These are phyloP conservation scores for Ernsta delagoae DNA, from an alignment of 2,888 invertebrate species.

Conservation along the genomic window DNA sequence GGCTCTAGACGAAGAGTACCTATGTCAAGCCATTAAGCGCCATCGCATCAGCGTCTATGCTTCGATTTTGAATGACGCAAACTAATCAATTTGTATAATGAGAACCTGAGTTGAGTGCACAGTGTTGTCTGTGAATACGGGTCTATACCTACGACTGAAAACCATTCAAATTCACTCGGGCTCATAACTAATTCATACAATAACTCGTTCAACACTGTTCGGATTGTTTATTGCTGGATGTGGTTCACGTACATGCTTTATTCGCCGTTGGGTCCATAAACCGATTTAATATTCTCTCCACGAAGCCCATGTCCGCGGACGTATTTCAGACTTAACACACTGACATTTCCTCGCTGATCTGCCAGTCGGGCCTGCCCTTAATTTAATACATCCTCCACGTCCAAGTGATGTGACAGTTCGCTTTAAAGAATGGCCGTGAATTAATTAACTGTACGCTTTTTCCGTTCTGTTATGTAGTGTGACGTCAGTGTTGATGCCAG, in stretches of 20 bases:
- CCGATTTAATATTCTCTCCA: constrained; percentile 47
- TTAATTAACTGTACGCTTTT: constrained; percentile 16
- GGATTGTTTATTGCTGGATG: constrained; percentile 35
- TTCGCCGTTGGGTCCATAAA: constrained; percentile 40
- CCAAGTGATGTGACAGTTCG: constrained; percentile 38
- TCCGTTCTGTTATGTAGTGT: not conserved
- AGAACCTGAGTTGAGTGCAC: too few species aligned
- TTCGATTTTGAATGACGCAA: too few species aligned
- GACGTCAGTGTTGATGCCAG: too few species aligned
- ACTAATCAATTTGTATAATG: too few species aligned
- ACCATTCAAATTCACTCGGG: constrained; percentile 26
- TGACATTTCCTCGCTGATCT: constrained; percentile 64
- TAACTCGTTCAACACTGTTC: constrained; percentile 36
- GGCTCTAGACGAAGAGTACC: too few species aligned
- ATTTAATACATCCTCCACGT: constrained; percentile 58
- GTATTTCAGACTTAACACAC: constrained; percentile 47
- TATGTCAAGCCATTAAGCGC: too few species aligned
- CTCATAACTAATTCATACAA: constrained; percentile 36
- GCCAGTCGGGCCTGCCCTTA: constrained; percentile 46
- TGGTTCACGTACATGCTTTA: constrained; percentile 36
- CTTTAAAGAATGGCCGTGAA: constrained; percentile 24
- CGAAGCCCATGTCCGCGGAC: constrained; percentile 40
- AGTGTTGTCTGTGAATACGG: too few species aligned
- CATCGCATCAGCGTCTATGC: too few species aligned
- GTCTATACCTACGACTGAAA: constrained; percentile 4